Conservation (phyloP, 2,888 invertebrate species). For the Andricus curvator region DNA sequence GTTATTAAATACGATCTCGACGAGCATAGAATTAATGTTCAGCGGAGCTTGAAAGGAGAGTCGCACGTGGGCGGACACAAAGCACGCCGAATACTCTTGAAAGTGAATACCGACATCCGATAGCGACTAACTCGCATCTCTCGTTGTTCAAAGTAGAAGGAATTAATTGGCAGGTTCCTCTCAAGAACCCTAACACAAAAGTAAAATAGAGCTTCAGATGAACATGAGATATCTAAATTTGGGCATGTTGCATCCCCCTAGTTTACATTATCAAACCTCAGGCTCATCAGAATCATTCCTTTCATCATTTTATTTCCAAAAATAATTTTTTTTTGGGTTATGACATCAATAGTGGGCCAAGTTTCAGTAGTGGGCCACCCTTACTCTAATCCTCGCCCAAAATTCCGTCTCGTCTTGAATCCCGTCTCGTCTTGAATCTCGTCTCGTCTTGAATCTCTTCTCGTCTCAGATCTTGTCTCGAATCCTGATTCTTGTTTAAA, state of each 20-base stretch:
- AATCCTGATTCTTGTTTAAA: no score
- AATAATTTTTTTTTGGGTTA: no score
- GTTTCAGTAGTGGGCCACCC: no score
- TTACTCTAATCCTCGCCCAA: no score
- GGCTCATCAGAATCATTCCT: no score
- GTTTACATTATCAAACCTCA: background rate
- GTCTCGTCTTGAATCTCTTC: no score
- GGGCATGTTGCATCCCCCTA: background rate
- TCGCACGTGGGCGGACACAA: slow-evolving; percentile 35
- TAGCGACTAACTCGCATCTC: slow-evolving; percentile 63
- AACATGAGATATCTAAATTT: background rate
- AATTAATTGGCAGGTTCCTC: slow-evolving; percentile 64
- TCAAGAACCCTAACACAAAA: slow-evolving; percentile 57
- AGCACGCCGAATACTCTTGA: slow-evolving; percentile 67
- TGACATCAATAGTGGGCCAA: no score
- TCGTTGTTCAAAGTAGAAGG: slow-evolving; percentile 68
- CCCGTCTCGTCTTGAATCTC: no score
- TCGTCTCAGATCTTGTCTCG: no score
- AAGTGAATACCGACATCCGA: slow-evolving; percentile 72
- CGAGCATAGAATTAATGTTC: slow-evolving; percentile 20
- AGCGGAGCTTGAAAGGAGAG: slow-evolving; percentile 35
- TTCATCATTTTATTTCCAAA: no score
- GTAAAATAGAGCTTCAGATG: background rate
- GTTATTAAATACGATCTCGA: slow-evolving; percentile 27
- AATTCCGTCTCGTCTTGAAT: no score